These are phyloP conservation scores for Coendou prehensilis DNA, from an alignment of 2,797 vertebrate species.

Conservation along the genomic window DNA sequence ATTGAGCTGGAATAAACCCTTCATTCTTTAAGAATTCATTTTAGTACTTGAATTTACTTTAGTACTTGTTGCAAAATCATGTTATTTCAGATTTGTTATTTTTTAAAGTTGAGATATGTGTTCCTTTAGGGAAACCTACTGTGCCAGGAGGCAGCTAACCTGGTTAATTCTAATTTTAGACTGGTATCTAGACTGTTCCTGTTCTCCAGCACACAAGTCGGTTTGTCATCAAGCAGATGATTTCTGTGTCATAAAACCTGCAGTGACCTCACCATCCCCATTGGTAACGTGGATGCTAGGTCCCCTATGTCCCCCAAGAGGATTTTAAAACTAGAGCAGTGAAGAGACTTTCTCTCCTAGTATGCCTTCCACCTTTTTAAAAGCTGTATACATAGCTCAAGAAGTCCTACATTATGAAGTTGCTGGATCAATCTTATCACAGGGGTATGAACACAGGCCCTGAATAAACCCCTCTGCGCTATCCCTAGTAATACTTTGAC, in stretches of 20 bases:
- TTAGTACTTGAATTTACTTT: constrained; percentile 1
- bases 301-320: neutral
- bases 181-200: constrained; percentile 39
- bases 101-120: constrained; percentile 27
- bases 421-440: constrained; percentile 70
- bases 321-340: constrained; percentile 58
- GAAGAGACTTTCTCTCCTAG: constrained; percentile 27
- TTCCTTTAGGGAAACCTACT: constrained; percentile 16
- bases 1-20: neutral
- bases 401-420: constrained; percentile 70
- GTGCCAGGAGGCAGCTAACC: neutral
- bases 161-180: constrained; percentile 54
- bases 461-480: constrained; percentile 64
- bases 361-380: neutral
- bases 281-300: neutral
- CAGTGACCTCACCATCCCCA: constrained; percentile 19
- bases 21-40: neutral
- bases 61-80: constrained; percentile 29
- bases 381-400: constrained; percentile 52
- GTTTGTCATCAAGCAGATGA: neutral
- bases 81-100: constrained; percentile 34
- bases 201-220: neutral
- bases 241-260: constrained; percentile 45
- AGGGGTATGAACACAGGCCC: constrained; percentile 62
- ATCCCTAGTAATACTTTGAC: constrained; percentile 58